Conservation (phyloP, 2,888 invertebrate genomes). For the Andrena marginata region DNA sequence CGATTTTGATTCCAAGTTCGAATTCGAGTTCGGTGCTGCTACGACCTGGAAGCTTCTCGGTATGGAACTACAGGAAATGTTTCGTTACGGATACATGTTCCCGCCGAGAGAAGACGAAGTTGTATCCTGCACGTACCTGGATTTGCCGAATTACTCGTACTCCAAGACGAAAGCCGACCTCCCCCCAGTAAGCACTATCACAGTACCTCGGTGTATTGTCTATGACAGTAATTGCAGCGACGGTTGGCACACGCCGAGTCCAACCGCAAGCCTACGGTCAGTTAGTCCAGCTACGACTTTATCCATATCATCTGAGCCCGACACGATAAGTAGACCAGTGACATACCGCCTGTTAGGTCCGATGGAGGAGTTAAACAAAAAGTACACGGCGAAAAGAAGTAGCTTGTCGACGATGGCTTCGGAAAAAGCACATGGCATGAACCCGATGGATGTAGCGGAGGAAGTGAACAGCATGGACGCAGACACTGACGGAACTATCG, state of each 20-base stretch:
- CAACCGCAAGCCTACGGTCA: constrained; percentile 81
- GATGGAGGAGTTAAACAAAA: constrained; percentile 45
- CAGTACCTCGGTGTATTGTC: constrained; percentile 67
- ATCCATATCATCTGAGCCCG: constrained; percentile 79
- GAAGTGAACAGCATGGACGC: constrained; percentile 61
- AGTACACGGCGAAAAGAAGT: constrained; percentile 39
- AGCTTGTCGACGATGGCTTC: constrained; percentile 18
- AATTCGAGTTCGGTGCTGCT: background rate
- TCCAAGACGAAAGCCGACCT: constrained; percentile 77
- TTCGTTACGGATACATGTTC: constrained; percentile 83
- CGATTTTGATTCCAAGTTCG: background rate
- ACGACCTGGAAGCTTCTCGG: background rate
- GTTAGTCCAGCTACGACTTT: constrained; percentile 80
- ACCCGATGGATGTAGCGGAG: constrained; percentile 56
- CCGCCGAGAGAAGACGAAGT: constrained; percentile 80
- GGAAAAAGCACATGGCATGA: constrained; percentile 21
- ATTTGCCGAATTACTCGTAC: constrained; percentile 78
- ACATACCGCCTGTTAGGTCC: constrained; percentile 57
- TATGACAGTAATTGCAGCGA: constrained; percentile 80
- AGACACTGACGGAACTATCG: constrained; percentile 47
- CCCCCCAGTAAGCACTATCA: constrained; percentile 76
- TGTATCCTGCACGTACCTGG: constrained; percentile 77
- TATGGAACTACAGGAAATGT: constrained; percentile 84
- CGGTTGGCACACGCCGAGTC: constrained; percentile 84
- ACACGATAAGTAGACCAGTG: constrained; percentile 60